These are phyloP conservation scores for Cercocebus atys DNA, from an alignment of 2,113 vertebrate species.

Conservation along the genomic window DNA sequence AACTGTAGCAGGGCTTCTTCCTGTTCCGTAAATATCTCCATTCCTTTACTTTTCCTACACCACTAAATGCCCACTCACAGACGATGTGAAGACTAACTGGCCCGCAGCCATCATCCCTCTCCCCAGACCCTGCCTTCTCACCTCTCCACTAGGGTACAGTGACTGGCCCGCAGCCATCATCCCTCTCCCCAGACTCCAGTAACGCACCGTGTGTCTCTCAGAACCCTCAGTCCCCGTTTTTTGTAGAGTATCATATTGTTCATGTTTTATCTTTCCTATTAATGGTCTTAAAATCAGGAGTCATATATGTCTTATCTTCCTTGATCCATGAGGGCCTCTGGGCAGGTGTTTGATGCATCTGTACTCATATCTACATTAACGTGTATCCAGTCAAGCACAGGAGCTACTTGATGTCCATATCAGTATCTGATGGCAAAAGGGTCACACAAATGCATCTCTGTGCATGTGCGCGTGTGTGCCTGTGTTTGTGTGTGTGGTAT, in stretches of 20 bases:
- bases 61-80: neutral
- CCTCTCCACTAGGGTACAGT: accelerated
- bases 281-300: neutral
- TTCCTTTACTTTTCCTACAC: too few relatives aligned
- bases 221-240: neutral
- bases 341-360: neutral
- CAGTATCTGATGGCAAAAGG: neutral
- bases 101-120: accelerated
- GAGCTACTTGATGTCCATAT: neutral
- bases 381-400: accelerated
- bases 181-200: accelerated
- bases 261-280: neutral
- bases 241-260: accelerated
- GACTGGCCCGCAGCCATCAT: accelerated
- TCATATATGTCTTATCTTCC: accelerated
- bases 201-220: accelerated
- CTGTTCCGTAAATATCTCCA: accelerated
- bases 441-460: too few relatives aligned
- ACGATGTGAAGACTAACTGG: accelerated
- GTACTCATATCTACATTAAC: neutral
- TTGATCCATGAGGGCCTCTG: neutral
- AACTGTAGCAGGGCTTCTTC: neutral
- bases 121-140: accelerated
- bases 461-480: too few relatives aligned
- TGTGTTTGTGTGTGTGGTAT: neutral